Conservation (phyloP, 2,888 invertebrate species). For the Apoda limacodes region DNA sequence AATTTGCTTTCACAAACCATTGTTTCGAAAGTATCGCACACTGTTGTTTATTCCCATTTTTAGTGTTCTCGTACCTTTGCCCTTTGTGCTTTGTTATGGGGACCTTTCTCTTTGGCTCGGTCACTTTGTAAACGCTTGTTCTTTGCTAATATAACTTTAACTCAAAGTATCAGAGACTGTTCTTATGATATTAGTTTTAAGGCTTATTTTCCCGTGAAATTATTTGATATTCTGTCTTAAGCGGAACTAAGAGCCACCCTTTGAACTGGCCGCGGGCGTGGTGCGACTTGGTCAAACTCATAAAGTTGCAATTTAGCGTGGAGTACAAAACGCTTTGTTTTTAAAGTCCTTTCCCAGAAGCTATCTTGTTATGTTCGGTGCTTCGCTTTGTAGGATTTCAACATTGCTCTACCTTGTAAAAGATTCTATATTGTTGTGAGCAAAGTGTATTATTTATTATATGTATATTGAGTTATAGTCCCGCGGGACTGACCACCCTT, state of each 20-base stretch:
- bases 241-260: slow-evolving; percentile 46
- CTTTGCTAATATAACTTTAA: too few relatives aligned
- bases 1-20: slow-evolving; percentile 20
- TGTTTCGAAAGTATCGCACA: slow-evolving; percentile 35
- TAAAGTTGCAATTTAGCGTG: slow-evolving; percentile 44
- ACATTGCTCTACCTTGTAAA: too few relatives aligned
- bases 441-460: slow-evolving; percentile 24
- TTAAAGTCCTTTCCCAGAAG: slow-evolving; percentile 31
- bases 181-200: too few relatives aligned
- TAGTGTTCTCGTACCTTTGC: slow-evolving; percentile 24
- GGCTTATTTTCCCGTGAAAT: too few relatives aligned
- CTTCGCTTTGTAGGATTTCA: too few relatives aligned
- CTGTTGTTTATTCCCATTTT: slow-evolving; percentile 44
- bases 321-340: slow-evolving; percentile 38
- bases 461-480: slow-evolving; percentile 10
- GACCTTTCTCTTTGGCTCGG: slow-evolving; percentile 8
- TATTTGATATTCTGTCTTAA: slow-evolving; percentile 10
- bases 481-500: too few relatives aligned
- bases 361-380: slow-evolving; percentile 29
- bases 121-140: too few relatives aligned
- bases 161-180: too few relatives aligned
- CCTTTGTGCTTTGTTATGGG: too few relatives aligned
- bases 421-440: slow-evolving; percentile 23
- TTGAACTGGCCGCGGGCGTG: slow-evolving; percentile 52
- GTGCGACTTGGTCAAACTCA: slow-evolving; percentile 29